Evolutionary conservation across 2,797 vertebrate species (phyloP).

Genomic region (Neopelma chrysocephalum): DNA sequence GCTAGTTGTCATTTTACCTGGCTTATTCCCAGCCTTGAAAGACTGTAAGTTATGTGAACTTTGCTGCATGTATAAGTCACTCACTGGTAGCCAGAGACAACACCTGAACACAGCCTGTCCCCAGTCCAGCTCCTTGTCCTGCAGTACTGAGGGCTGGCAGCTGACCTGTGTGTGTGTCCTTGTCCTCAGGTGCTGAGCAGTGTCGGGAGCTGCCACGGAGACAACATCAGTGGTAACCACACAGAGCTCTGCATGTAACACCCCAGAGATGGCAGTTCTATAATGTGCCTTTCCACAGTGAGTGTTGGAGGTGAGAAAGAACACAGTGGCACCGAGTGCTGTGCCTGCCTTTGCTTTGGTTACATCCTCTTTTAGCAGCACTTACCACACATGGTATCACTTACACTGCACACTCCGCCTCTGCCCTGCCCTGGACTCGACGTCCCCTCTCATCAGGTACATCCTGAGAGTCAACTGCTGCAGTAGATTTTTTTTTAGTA

Average conservation of each 20-base stretch:
- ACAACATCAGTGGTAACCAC: not conserved
- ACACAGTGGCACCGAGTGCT: not conserved
- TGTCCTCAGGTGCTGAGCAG: not conserved
- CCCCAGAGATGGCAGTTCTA: not conserved
- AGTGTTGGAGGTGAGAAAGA: not conserved
- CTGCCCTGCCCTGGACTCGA: not conserved
- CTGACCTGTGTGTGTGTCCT: not conserved
- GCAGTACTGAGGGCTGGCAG: not conserved
- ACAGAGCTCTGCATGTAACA: not conserved
- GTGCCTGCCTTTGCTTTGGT: not conserved
- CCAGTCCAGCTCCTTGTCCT: not conserved
- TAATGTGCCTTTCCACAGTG: not conserved
- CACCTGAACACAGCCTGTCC: not conserved
- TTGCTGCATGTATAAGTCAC: not conserved
- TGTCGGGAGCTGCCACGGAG: not conserved
- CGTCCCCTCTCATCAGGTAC: not conserved
- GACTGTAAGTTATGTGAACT: not conserved
- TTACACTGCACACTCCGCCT: not conserved
- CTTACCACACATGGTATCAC: rapidly evolving
- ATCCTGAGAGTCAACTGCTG: not conserved
- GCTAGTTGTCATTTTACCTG: not conserved
- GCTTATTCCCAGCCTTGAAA: not conserved
- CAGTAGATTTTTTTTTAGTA: no score
- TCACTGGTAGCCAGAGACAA: not conserved
- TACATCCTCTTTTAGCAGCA: not conserved